phyloP scores from a whole-genome alignment of 2,888 invertebrate genomes.

The Drosophila robusta region DNA sequence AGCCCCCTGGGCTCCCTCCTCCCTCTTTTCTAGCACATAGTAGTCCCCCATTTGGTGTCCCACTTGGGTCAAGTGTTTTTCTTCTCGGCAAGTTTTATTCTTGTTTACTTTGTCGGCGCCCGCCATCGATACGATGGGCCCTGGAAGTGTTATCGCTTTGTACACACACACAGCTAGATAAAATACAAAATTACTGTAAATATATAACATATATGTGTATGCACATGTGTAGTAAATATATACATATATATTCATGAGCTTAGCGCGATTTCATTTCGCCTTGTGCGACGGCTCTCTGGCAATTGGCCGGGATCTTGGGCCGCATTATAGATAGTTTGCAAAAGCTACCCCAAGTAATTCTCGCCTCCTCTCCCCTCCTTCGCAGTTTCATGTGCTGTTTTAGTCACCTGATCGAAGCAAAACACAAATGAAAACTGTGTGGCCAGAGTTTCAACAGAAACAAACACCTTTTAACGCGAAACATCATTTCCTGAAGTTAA shows the following conservation, averaged over 20 bases:
- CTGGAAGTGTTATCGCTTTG: constrained; percentile 46
- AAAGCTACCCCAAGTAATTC: neutral
- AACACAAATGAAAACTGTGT: neutral
- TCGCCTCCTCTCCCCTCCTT: neutral
- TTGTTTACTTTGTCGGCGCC: constrained; percentile 59
- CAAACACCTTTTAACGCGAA: neutral
- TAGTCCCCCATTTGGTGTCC: neutral
- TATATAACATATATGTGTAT: constrained; percentile 14
- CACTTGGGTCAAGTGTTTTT: constrained; percentile 46
- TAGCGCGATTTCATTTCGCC: constrained; percentile 13
- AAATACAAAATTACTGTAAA: constrained; percentile 29
- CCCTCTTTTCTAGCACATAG: neutral
- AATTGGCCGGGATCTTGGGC: constrained; percentile 14
- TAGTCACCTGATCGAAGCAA: constrained; percentile 32
- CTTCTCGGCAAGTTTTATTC: constrained; percentile 36
- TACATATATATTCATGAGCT: constrained; percentile 1
- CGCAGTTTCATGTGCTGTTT: neutral
- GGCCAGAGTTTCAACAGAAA: neutral
- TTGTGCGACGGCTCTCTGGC: constrained; percentile 8
- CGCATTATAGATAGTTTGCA: constrained; percentile 13
- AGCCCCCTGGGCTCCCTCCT: neutral
- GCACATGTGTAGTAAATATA: neutral
- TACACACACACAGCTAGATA: constrained; percentile 41
- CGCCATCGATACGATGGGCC: constrained; percentile 44
- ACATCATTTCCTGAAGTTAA: neutral